Conservation (phyloP, 2,888 invertebrate species). For the Myopa tessellatipennis region DNA sequence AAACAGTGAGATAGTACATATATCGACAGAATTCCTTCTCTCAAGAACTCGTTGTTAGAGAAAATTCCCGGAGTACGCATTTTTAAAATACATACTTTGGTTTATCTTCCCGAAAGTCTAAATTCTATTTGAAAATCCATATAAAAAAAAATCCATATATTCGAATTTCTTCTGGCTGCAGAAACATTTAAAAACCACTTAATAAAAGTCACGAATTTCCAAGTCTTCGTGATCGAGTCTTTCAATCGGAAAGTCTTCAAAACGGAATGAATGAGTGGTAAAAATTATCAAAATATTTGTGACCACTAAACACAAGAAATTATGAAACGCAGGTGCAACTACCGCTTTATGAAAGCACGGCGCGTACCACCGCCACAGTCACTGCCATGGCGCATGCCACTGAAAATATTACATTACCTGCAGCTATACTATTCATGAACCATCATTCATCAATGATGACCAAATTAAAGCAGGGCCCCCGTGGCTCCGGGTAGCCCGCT, state of each 20-base stretch:
- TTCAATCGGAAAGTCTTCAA: background rate
- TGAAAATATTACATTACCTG: slow-evolving; percentile 17
- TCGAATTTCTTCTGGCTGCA: background rate
- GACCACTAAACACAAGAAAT: background rate
- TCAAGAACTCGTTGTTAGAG: too few relatives aligned
- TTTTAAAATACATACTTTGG: too few relatives aligned
- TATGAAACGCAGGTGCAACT: slow-evolving; percentile 46
- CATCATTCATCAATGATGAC: background rate
- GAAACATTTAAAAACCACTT: slow-evolving; percentile 8
- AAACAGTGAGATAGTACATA: too few relatives aligned
- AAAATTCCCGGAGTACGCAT: too few relatives aligned
- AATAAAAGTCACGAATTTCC: background rate
- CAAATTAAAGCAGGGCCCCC: background rate
- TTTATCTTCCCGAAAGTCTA: too few relatives aligned
- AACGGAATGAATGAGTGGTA: background rate
- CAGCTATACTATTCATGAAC: too few relatives aligned
- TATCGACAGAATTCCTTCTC: too few relatives aligned
- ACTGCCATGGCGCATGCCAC: slow-evolving; percentile 30
- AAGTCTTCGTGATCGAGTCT: background rate
- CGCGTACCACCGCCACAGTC: background rate
- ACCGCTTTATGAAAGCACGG: background rate
- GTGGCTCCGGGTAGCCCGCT: background rate
- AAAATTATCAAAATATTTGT: slow-evolving; percentile 6
- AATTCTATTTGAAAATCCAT: too few relatives aligned
- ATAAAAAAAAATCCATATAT: too few relatives aligned